Conservation (phyloP, 1,140 invertebrate genomes). For the Heliconius nattereri region DNA sequence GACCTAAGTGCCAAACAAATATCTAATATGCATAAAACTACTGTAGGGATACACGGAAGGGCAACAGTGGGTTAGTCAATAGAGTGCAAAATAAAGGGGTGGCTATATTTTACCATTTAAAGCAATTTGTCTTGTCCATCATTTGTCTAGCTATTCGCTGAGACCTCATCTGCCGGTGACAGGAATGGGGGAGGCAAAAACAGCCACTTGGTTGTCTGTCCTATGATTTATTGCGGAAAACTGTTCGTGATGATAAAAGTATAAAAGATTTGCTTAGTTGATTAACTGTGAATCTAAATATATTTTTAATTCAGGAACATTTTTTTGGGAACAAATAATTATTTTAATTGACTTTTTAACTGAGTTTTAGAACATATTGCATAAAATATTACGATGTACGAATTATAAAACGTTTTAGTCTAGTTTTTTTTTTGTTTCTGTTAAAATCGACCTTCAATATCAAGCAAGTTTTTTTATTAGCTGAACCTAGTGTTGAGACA, state of each 20-base stretch:
- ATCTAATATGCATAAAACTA: conserved; percentile 6
- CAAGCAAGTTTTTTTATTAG: too few species aligned
- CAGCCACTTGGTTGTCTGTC: conserved; percentile 40
- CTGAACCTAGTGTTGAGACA: too few species aligned
- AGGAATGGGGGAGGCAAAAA: conserved; percentile 50
- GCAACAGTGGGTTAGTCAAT: conserved; percentile 17
- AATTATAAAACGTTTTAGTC: too few species aligned
- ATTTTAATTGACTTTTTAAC: too few species aligned
- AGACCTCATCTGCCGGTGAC: conserved; percentile 49
- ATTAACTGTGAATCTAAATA: background rate
- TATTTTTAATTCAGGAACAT: background rate
- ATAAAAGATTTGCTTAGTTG: background rate
- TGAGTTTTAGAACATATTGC: too few species aligned
- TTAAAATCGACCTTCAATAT: too few species aligned
- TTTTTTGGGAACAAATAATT: too few species aligned
- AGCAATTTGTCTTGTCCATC: conserved; percentile 57
- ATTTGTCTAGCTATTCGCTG: conserved; percentile 58
- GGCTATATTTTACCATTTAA: conserved; percentile 48
- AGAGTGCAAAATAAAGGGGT: conserved; percentile 37
- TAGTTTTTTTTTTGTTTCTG: too few species aligned
- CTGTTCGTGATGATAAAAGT: background rate
- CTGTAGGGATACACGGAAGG: background rate
- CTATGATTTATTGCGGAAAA: conserved; percentile 43
- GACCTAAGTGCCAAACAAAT: background rate
- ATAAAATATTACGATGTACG: too few species aligned